Conservation (phyloP, 2,113 vertebrate genomes). For the Rhabdomys dilectus region DNA sequence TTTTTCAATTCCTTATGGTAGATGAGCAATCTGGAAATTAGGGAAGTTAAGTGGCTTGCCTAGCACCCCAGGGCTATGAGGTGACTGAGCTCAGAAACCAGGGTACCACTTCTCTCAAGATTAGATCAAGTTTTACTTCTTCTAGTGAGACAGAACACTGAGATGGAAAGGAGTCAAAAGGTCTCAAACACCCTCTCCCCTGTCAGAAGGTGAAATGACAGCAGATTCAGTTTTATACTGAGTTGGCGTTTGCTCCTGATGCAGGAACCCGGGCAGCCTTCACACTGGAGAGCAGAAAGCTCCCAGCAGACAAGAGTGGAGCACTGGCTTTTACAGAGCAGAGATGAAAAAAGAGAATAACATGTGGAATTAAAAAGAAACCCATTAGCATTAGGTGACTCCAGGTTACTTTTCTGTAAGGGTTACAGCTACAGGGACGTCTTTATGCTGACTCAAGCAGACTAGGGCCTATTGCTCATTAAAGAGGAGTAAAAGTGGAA, state of each 20-base stretch:
- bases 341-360: not conserved
- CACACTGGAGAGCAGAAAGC: not conserved
- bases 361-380: not conserved
- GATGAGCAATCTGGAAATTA: not conserved
- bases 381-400: not conserved
- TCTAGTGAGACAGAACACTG: not conserved
- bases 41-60: not conserved
- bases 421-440: not conserved
- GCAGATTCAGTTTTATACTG: not conserved
- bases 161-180: not conserved
- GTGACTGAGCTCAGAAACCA: not conserved
- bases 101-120: not conserved
- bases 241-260: not conserved
- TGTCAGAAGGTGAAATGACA: not conserved
- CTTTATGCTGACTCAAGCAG: not conserved
- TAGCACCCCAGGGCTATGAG: not conserved
- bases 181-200: not conserved
- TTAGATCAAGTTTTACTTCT: not conserved
- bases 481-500: not conserved
- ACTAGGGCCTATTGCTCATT: not conserved
- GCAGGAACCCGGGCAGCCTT: not conserved
- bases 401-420: not conserved
- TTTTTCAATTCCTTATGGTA: not conserved
- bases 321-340: not conserved
- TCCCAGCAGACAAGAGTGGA: not conserved